Conservation (phyloP, 92 coral and sea anemone species). For the Ricordea florida region DNA sequence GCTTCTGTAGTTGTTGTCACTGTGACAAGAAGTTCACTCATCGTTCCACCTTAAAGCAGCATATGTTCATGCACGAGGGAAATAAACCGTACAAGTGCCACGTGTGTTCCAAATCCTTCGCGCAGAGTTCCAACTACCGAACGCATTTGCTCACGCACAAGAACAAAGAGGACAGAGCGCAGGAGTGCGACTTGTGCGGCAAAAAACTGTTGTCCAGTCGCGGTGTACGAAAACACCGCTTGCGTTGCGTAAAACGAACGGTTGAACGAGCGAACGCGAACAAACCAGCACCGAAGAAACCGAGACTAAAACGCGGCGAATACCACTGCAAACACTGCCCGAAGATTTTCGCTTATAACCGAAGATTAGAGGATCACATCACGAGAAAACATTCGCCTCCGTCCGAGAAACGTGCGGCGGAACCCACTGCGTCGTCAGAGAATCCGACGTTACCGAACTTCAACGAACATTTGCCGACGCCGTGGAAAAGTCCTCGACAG, state of each 20-base stretch:
- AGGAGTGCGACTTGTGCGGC: slow-evolving; percentile 80
- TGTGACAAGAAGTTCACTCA: slow-evolving; percentile 72
- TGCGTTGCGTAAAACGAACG: slow-evolving; percentile 33
- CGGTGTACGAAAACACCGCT: slow-evolving; percentile 53
- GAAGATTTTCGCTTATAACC: slow-evolving; percentile 43
- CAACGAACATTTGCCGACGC: too few species aligned
- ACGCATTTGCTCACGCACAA: slow-evolving; percentile 68
- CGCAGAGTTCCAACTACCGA: slow-evolving; percentile 73
- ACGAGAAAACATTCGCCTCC: neutral
- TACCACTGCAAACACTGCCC: slow-evolving; percentile 49
- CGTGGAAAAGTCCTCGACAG: too few species aligned
- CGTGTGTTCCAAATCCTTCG: slow-evolving; percentile 61
- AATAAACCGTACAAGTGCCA: slow-evolving; percentile 71
- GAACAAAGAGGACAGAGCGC: slow-evolving; percentile 64
- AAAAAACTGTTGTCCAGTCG: slow-evolving; percentile 63
- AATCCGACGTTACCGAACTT: too few species aligned
- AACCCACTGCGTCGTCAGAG: neutral
- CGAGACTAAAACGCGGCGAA: slow-evolving; percentile 10
- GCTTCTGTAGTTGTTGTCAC: slow-evolving; percentile 53
- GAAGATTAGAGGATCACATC: slow-evolving; percentile 39
- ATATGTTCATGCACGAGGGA: slow-evolving; percentile 60
- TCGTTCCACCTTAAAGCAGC: slow-evolving; percentile 75
- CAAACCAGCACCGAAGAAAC: neutral
- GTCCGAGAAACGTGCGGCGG: neutral
- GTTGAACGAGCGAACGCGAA: slow-evolving; percentile 34